A percentile compares a stretch with the other conserved stretches of the same genome.
These are phyloP conservation scores for Centropus unirufus DNA, from an alignment of 2,113 vertebrate genomes.

Conservation along the genomic window DNA sequence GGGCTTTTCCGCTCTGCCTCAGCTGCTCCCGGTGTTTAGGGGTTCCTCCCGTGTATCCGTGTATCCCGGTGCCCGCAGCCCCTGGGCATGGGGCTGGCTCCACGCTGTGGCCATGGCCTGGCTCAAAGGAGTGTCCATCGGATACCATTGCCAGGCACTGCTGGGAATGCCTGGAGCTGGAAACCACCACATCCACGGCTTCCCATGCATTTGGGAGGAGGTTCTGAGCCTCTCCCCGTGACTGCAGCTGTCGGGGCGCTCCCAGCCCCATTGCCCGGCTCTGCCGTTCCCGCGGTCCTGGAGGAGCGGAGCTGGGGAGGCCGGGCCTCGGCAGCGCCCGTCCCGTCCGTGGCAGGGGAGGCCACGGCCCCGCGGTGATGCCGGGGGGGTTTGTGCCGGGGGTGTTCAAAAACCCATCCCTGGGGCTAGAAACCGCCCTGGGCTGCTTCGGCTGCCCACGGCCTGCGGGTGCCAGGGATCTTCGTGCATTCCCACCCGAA, in stretches of 20 bases:
- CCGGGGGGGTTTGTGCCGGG: not conserved
- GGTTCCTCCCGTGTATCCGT: too few relatives aligned
- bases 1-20: too few relatives aligned
- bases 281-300: not conserved
- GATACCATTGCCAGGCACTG: too few relatives aligned
- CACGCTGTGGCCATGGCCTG: too few relatives aligned
- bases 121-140: too few relatives aligned
- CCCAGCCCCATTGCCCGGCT: not conserved
- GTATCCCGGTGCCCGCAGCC: not conserved
- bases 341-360: fast-evolving
- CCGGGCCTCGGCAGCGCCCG: too few relatives aligned
- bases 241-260: not conserved
- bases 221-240: not conserved
- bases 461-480: not conserved
- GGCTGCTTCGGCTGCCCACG: not conserved
- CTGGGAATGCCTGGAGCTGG: not conserved
- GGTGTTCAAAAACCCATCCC: not conserved
- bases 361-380: fast-evolving
- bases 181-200: too few relatives aligned
- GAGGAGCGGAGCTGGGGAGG: too few relatives aligned
- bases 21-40: too few relatives aligned
- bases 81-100: too few relatives aligned
- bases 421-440: not conserved
- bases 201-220: fast-evolving
- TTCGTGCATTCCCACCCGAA: not conserved